Percentiles rank a stretch among this genome's conserved stretches.
Evolutionary conservation across 2,888 invertebrate species (phyloP).

Genomic region (Drosophila anomelani): DNA sequence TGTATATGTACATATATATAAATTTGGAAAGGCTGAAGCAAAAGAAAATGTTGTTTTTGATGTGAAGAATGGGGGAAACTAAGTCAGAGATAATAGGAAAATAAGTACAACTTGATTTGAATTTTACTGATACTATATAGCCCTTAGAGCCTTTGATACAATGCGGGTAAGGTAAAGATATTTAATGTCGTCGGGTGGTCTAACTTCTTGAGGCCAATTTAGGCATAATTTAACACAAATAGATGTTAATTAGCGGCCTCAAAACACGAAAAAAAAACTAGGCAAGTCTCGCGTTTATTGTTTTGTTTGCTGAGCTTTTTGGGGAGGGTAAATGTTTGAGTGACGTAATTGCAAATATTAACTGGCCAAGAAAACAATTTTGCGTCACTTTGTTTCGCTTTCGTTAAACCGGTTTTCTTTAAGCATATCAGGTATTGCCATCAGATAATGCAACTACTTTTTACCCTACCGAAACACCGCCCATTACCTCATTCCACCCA

Average conservation of each 20-base stretch:
- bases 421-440: conserved; percentile 35
- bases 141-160: neutral
- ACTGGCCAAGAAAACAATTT: conserved; percentile 44
- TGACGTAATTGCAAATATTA: conserved; percentile 50
- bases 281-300: conserved; percentile 20
- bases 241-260: conserved; percentile 40
- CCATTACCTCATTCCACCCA: conserved; percentile 26
- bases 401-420: conserved; percentile 41
- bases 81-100: conserved; percentile 8
- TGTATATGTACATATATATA: no score
- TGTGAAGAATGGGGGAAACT: conserved; percentile 16
- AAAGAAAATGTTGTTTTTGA: conserved; percentile 22
- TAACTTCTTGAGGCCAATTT: conserved; percentile 28
- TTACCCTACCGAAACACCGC: neutral
- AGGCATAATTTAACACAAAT: conserved; percentile 27
- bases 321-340: conserved; percentile 21
- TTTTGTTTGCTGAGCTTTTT: conserved; percentile 26
- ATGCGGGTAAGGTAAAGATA: neutral
- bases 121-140: neutral
- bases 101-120: conserved; percentile 1
- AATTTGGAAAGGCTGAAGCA: conserved; percentile 2
- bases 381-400: conserved; percentile 39
- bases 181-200: neutral
- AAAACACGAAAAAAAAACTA: neutral
- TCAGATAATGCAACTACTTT: conserved; percentile 28